Evolutionary conservation across 2,797 vertebrate genomes (phyloP), one percentile per base, ranked within the genome.

Genomic region (Pyrocephalus nanus): DNA sequence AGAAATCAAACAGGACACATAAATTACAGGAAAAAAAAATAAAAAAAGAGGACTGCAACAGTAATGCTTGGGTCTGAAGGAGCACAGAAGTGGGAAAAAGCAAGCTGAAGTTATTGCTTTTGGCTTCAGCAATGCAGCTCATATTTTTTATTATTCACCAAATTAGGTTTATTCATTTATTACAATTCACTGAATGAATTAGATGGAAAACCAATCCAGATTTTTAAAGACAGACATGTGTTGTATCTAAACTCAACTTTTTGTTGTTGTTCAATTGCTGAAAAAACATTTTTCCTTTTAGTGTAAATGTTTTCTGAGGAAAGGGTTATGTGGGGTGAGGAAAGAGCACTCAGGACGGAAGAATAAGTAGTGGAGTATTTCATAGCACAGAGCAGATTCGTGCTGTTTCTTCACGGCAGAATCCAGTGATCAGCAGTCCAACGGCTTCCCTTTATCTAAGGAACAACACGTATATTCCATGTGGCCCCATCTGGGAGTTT

Each of bases 121-220:
- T 86, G 92, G 77, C 81, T 94, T 65, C 51, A 93, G 65, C 74
- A 88, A 65, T 3, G 1, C 50, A 15, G 20, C 19, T 36, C 11
- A 4, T 62, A 86, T 81, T 91, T 78, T 93, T 73, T 16, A 40
- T 83, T 42, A 43, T 88, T 93, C 62, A 92, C 32, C 23, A 61
- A 74, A 88, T 91, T 80, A 83, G 34, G 34, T 89, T 96, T 92
- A 85, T 92, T 94, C 66, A 73, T 69, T 82, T 94, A 93, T 86
- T 94, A 51, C 58, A 90, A 89, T 79, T 76, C 61, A 72, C 29
- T 79, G 67, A 85, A 84, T 58, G 36, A 88, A 90, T 92, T 90
- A 79, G 69, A 69, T 65, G 38, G 36, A 88, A 96, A 97, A 87
- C 19, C 38, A 85, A 79, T 76, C 86, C 95, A 93, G 80, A 82